Conservation (phyloP, 1,140 invertebrate genomes). For the Steinernema feltiae region DNA sequence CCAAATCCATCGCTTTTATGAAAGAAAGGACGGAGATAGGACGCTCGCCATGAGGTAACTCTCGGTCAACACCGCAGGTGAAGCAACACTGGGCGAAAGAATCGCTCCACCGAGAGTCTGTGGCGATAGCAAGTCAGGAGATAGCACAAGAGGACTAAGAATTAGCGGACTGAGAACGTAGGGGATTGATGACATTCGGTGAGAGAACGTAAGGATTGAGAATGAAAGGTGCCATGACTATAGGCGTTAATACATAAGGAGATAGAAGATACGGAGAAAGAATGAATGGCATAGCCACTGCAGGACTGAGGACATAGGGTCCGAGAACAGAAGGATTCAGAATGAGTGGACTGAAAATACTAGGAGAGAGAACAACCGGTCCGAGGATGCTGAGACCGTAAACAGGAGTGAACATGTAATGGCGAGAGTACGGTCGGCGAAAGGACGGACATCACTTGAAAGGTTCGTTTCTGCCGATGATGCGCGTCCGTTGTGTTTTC, state of each 20-base stretch:
- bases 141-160: slow-evolving; percentile 39
- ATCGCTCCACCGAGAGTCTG: slow-evolving; percentile 29
- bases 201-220: slow-evolving; percentile 47
- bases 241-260: slow-evolving; percentile 41
- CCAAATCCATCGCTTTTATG: no score
- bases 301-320: slow-evolving; percentile 9
- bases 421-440: slow-evolving; percentile 18
- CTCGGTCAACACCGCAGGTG: slow-evolving; percentile 52
- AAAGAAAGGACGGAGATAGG: slow-evolving; percentile 51
- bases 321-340: slow-evolving; percentile 19
- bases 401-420: slow-evolving; percentile 18
- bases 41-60: slow-evolving; percentile 46
- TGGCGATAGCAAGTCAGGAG: slow-evolving; percentile 31
- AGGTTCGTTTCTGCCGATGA: neutral
- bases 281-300: slow-evolving; percentile 19
- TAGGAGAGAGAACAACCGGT: slow-evolving; percentile 19
- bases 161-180: slow-evolving; percentile 44
- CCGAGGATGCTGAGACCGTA: slow-evolving; percentile 18
- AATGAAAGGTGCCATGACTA: slow-evolving; percentile 53
- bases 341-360: slow-evolving; percentile 19
- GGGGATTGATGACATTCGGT: slow-evolving; percentile 53
- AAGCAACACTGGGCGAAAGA: slow-evolving; percentile 38
- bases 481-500: slow-evolving; percentile 41
- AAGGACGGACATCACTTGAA: slow-evolving; percentile 17
- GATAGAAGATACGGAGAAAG: slow-evolving; percentile 18